Evolutionary conservation across 2,113 vertebrate genomes (phyloP).

Genomic region (Odocoileus virginianus): DNA sequence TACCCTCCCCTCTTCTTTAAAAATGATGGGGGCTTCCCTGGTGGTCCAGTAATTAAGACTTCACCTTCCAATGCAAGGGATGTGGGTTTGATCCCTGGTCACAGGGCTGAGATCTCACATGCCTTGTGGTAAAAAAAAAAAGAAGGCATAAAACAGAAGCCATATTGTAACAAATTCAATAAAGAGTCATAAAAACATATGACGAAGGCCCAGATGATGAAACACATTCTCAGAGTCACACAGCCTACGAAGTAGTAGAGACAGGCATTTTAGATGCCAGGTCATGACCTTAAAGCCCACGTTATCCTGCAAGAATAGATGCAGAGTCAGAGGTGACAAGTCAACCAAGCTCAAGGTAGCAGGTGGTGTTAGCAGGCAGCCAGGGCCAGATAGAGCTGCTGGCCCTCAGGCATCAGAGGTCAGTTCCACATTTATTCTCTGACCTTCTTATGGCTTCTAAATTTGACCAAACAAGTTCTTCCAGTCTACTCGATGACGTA

Average conservation of each 20-base stretch:
- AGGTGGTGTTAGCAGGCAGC: no score
- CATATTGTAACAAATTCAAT: not conserved
- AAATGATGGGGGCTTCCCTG: not conserved
- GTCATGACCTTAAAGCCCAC: not conserved
- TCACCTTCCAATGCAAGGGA: not conserved
- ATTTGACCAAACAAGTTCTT: constrained; percentile 67
- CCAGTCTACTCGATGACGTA: constrained; percentile 24
- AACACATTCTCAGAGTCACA: not conserved
- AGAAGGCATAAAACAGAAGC: not conserved
- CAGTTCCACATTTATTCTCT: constrained; percentile 50
- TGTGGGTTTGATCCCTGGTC: not conserved
- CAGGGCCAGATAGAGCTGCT: not conserved
- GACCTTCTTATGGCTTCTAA: constrained; percentile 61
- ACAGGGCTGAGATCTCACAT: not conserved
- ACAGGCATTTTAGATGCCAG: not conserved
- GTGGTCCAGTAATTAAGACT: not conserved
- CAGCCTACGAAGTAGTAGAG: not conserved
- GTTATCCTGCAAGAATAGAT: not conserved
- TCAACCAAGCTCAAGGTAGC: not conserved
- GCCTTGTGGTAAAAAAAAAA: not conserved
- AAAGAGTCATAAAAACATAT: not conserved
- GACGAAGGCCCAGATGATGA: not conserved
- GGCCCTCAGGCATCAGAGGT: not conserved
- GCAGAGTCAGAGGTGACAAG: not conserved
- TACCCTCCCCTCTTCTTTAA: not conserved